Percentiles rank a stretch among this genome's conserved stretches.
Conservation (phyloP, 2,888 invertebrate species). For the Cheiracanthium punctorium region DNA sequence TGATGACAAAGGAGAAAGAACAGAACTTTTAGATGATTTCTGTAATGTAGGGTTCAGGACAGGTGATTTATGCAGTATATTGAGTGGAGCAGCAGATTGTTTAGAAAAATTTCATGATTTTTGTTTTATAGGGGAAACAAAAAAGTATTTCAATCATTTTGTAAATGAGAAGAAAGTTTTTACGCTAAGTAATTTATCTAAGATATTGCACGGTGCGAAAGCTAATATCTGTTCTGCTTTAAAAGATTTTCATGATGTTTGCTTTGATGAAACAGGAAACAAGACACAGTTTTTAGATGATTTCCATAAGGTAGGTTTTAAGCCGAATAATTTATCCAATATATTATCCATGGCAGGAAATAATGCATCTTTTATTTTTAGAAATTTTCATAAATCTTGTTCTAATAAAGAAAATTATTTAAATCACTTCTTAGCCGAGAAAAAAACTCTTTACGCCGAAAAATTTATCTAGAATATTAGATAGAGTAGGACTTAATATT, state of each 20-base stretch:
- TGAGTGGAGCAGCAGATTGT: slow-evolving; percentile 25
- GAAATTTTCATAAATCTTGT: slow-evolving; percentile 37
- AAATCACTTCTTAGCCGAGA: slow-evolving; percentile 28
- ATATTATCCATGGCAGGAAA: slow-evolving; percentile 49
- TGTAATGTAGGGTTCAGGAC: slow-evolving; percentile 32
- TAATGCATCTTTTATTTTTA: slow-evolving; percentile 48
- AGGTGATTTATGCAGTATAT: slow-evolving; percentile 17
- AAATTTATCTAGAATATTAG: slow-evolving; percentile 36
- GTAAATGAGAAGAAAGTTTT: slow-evolving; percentile 19
- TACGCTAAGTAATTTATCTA: slow-evolving; percentile 27
- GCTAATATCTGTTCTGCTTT: slow-evolving; percentile 33
- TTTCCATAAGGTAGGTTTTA: slow-evolving; percentile 31
- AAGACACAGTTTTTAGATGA: slow-evolving; percentile 30
- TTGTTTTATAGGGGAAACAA: slow-evolving; percentile 22
- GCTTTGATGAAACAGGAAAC: slow-evolving; percentile 30
- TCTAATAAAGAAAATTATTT: slow-evolving; percentile 44
- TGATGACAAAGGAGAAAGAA: slow-evolving; percentile 12
- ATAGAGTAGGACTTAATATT: slow-evolving; percentile 33
- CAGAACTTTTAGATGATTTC: slow-evolving; percentile 43
- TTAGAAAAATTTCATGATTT: slow-evolving; percentile 26
- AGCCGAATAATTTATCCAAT: slow-evolving; percentile 28
- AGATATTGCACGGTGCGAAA: slow-evolving; percentile 35
- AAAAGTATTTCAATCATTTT: slow-evolving; percentile 17
- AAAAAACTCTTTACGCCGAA: slow-evolving; percentile 24
- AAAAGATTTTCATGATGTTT: slow-evolving; percentile 34